Percentiles rank a stretch among this genome's conserved stretches.
These are phyloP conservation scores for Neodontobutis hainanensis DNA, from an alignment of 2,113 vertebrate genomes.

Conservation along the genomic window DNA sequence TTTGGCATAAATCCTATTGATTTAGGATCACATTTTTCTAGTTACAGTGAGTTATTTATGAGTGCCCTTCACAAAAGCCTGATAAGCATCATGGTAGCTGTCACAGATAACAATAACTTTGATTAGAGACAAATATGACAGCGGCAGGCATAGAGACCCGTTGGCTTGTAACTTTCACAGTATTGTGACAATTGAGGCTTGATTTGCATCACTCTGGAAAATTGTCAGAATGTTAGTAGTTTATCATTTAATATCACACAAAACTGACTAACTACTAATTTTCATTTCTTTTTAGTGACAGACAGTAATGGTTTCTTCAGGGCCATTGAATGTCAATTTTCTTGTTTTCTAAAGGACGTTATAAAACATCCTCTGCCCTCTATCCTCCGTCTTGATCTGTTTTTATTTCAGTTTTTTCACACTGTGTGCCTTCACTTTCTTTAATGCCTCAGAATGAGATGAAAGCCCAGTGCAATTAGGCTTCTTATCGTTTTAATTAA, in stretches of 20 bases:
- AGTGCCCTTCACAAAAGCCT: constrained; percentile 2
- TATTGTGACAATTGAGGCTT: constrained; percentile 23
- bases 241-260: not conserved
- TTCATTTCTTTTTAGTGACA: constrained; percentile 19
- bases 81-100: not conserved
- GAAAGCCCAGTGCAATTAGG: constrained; percentile 80
- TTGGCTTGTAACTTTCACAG: constrained; percentile 12
- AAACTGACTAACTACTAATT: constrained; percentile 9
- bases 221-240: not conserved
- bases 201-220: constrained; percentile 12
- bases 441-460: constrained; percentile 75
- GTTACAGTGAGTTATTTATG: not conserved
- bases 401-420: constrained; percentile 62
- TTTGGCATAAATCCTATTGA: not conserved
- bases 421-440: constrained; percentile 68
- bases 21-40: not conserved
- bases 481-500: constrained; percentile 86
- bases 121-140: constrained; percentile 16
- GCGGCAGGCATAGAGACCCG: constrained; percentile 9
- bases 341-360: constrained; percentile 42
- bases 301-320: constrained; percentile 14
- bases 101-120: constrained; percentile 4
- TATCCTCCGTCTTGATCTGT: constrained; percentile 64
- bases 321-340: constrained; percentile 28
- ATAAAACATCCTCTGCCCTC: constrained; percentile 57